Base-by-base conservation (phyloP, 2,797 vertebrate genomes). In the Protonibea diacanthus region DNA sequence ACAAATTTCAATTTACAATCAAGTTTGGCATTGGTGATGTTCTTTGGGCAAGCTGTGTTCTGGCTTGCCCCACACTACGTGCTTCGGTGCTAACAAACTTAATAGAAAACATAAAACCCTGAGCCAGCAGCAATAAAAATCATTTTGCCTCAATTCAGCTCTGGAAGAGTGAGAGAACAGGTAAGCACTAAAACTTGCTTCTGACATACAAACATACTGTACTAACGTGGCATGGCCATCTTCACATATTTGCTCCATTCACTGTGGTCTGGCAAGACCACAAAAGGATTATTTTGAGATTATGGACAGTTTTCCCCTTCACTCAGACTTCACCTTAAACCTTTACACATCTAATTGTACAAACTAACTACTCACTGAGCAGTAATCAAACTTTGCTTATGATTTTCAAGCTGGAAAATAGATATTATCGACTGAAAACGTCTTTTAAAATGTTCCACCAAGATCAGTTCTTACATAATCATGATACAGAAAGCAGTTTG, bases 221-320 rank as follows among this genome's bases (percentile, higher is more conserved):
- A 48, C 52, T 42, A 45, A 9, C n/a, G 42, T 20, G 44, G 48
- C 71, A 76, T 78, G 82, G 78, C 58, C 70, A 44, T 23, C 48
- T 9, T 11, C 45, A 51, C 42, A 73, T 27, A 66, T 73, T 66
- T 47, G 9, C 60, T 63, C 65, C 47, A 2, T 29, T 79, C 60
- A 55, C 56, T 71, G 53, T 75, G 66, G 51, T 80, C 74, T 40
- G 29, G 38, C 59, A 68, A 82, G 42, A 62, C 47, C 55, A 14
- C 2, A 11, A 62, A 85, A 61, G 5, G 51, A 86, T 76, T 65
- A 68, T 69, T 73, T 74, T 82, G 72, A 86, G 23, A 83, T 82
- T 27, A 64, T 14, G 29, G 29, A 73, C 27, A 65, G 33, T 70
- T 53, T 52, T 33, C 53, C 18, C 29, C 69, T 58, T 79, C 68